Evolutionary conservation across 2,888 invertebrate genomes (phyloP), one percentile per base, ranked within the genome.

Genomic region (Leuctra nigra): DNA sequence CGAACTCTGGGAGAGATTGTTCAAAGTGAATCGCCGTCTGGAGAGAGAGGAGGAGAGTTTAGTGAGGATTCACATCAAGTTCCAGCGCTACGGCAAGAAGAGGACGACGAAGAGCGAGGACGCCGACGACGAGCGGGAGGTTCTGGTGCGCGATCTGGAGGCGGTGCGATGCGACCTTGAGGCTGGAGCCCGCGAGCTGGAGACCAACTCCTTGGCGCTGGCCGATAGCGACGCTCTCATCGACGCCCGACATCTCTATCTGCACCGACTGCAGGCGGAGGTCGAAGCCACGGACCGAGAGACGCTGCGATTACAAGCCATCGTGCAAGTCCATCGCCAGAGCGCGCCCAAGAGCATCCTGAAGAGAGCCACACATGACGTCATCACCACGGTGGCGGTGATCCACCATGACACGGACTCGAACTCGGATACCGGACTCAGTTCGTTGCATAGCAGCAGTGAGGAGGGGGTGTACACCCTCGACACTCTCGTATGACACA

Each of bases 21-120:
- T 84, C 22, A 81, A 83, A 54, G 74, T 88, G 23, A 88, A 89
- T 69, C 84, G 86, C 67, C 78, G 82, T 65, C 72, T 90, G 57
- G 81, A 87, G 57, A 77, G 82, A 57, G 87, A 88, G 68, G 87
- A 88, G 67, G 86, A 87, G 68, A 72, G 81, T 56, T 75, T 89
- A 2, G 81, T 86, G 2, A 75, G 86, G 63, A 68, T 90, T 36
- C 79, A 82, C 29, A 78, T 81, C 2, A 82, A 82, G 70, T 77
- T 82, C 4, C 79, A 81, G 63, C 72, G 81, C 59, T 81, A 82
- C 64, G 73, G 75, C 64, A 76, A 77, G 47, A 77, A 78, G 62
- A 75, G 77, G 57, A 58, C 63, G 50, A 22, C 24, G 24, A 18
- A 39, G 33, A 56, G 39, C 16, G 29, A 35, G 11, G 50, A 54